Evolutionary conservation across 1,140 invertebrate species (phyloP), one percentile per base, ranked within the genome.

Genomic region (Thaumetopoea pityocampa): DNA sequence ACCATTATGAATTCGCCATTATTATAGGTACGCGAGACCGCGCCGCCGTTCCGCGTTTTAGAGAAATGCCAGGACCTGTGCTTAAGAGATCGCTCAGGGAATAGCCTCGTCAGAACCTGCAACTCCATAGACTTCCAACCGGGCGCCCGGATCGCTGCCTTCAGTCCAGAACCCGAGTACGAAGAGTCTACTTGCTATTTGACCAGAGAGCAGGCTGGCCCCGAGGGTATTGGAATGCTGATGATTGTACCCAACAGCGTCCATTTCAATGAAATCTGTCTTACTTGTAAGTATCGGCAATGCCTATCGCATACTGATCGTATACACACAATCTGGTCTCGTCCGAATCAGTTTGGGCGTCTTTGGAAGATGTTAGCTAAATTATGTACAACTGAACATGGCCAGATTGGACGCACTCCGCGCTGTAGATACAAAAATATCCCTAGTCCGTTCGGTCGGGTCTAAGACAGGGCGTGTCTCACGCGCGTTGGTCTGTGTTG

Each of bases 81-180:
- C 67, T 79, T 96, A 17, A 86, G 94, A 4, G 94, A 96, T 67
- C 87, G 94, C 53, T 92, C 93, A 89, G 24, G 90, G 1, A 95
- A 94, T 67, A 93, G 95, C 61, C 86, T 95, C 22, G 91, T 93
- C 19, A 87, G 92, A 37, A 88, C 91, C 1, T 96, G 95, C 69
- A 91, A 91, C 18, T 95, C 93, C 11, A 95, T 97, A 42, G 94
- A 96, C 78, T 96, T 96, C 65, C 92, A 95, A 74, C 94, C 95
- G 0, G 95, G 95, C 23, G 92, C 90, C 62, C 87, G 94, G 10
- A 93, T 94, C 44, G 91, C 92, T 12, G 92, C 92, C 0, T 94
- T 92, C 64, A 93, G 91, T 35, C 92, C 92, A 1, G 91, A 90
- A 30, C 90, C 92, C 0, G 94, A 96, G 63, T 96, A 96, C 62